Conservation (phyloP, 2,888 invertebrate genomes). For the Aplocera efformata region DNA sequence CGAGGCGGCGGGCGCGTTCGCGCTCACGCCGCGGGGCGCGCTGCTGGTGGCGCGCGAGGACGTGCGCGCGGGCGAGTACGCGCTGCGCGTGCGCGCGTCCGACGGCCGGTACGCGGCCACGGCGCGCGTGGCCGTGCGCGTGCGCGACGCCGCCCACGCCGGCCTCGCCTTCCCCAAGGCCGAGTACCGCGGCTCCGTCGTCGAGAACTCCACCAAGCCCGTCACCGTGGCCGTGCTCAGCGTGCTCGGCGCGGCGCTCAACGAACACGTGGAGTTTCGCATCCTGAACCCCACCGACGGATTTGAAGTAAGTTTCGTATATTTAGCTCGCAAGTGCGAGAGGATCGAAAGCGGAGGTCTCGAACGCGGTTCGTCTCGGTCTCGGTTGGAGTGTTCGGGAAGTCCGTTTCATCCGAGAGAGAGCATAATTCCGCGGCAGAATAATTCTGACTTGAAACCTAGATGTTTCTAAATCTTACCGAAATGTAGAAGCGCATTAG, state of each 20-base stretch:
- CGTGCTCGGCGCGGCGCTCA: slow-evolving; percentile 92
- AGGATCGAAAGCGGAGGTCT: too few species aligned
- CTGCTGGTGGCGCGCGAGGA: slow-evolving; percentile 73
- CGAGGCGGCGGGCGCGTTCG: slow-evolving; percentile 86
- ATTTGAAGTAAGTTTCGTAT: slow-evolving; percentile 84
- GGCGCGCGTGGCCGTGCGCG: slow-evolving; percentile 64
- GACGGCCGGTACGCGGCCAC: slow-evolving; percentile 91
- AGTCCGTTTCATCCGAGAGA: too few species aligned
- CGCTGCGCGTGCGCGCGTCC: slow-evolving; percentile 89
- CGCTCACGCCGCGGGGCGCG: slow-evolving; percentile 79
- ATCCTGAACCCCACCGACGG: slow-evolving; percentile 93
- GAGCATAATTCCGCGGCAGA: too few species aligned
- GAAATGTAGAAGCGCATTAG: too few species aligned
- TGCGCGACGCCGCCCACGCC: slow-evolving; percentile 67
- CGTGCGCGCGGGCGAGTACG: slow-evolving; percentile 72
- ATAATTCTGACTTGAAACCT: too few species aligned
- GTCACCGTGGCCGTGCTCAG: slow-evolving; percentile 90
- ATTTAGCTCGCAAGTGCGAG: too few species aligned
- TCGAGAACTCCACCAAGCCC: slow-evolving; percentile 92
- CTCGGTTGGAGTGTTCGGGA: too few species aligned
- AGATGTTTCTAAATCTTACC: too few species aligned
- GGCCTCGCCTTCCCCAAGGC: slow-evolving; percentile 91
- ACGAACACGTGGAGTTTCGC: slow-evolving; percentile 92
- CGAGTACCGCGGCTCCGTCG: slow-evolving; percentile 88
- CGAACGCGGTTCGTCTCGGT: too few species aligned